A percentile compares a stretch with the other conserved stretches of the same genome.
Evolutionary conservation across 2,888 invertebrate species (phyloP).

Genomic region (Sturmia bella): DNA sequence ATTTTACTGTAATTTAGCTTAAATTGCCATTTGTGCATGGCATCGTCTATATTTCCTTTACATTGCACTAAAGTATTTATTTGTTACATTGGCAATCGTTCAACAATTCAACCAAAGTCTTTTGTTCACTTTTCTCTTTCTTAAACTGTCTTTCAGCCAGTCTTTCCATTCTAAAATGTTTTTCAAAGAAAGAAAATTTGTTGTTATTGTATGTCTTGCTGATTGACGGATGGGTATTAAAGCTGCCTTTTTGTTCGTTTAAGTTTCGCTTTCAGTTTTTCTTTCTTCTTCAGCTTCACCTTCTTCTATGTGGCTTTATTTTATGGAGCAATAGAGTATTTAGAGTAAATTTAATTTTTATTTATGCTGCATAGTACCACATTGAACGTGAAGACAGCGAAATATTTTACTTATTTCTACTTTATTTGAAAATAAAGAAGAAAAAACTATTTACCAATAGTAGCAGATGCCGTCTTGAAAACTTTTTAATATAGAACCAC

Average conservation of each 20-base stretch:
- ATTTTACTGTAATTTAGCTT: neutral
- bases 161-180: constrained; percentile 36
- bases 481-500: no score
- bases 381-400: no score
- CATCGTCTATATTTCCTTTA: constrained; percentile 17
- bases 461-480: no score
- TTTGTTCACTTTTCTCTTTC: constrained; percentile 30
- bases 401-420: no score
- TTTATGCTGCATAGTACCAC: no score
- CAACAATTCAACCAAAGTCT: constrained; percentile 54
- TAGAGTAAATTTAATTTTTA: neutral
- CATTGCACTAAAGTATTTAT: constrained; percentile 49
- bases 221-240: constrained; percentile 6
- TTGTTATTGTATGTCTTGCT: constrained; percentile 32
- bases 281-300: neutral
- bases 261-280: constrained; percentile 11
- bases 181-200: constrained; percentile 20
- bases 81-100: constrained; percentile 67
- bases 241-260: constrained; percentile 3
- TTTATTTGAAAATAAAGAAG: no score
- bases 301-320: neutral
- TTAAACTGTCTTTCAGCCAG: constrained; percentile 27
- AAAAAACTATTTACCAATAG: no score
- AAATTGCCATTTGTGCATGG: neutral
- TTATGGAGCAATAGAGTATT: no score